Percentiles rank a stretch among this genome's conserved stretches.
phyloP scores from a whole-genome alignment of 2,888 invertebrate species.

The Mythimna pallens region DNA sequence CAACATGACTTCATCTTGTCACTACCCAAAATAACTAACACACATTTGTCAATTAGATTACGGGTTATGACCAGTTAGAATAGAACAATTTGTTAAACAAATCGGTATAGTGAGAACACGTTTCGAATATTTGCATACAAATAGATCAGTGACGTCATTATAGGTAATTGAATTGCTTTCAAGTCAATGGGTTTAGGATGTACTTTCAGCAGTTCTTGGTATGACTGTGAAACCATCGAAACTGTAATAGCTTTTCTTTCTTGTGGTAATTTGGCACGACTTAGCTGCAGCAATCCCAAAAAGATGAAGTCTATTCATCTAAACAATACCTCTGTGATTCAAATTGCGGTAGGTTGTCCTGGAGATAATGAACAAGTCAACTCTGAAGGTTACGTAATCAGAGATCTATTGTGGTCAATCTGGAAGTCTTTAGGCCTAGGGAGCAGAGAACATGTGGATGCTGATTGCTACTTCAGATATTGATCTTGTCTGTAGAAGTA shows the following conservation, averaged over 20 bases:
- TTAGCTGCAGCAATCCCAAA: not conserved
- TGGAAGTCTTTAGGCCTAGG: not conserved
- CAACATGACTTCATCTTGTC: conserved; percentile 56
- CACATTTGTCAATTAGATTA: conserved; percentile 58
- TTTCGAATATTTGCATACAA: conserved; percentile 60
- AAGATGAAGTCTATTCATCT: not conserved
- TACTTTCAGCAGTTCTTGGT: conserved; percentile 12
- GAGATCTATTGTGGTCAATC: not conserved
- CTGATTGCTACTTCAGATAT: conserved; percentile 8
- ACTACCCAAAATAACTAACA: conserved; percentile 55
- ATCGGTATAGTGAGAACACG: conserved; percentile 36
- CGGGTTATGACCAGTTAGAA: conserved; percentile 42
- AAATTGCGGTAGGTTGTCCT: not conserved
- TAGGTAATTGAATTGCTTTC: conserved; percentile 41
- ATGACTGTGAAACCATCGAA: conserved; percentile 8
- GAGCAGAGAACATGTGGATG: not conserved
- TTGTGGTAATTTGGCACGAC: not conserved
- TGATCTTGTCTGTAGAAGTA: not conserved
- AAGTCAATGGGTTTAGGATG: conserved; percentile 37
- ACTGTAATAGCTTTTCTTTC: not conserved
- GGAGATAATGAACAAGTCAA: not conserved
- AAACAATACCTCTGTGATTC: not conserved
- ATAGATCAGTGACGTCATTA: conserved; percentile 55
- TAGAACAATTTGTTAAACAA: conserved; percentile 49
- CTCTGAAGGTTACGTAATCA: not conserved